These are phyloP conservation scores for Neodiprion virginianus DNA, from an alignment of 1,140 invertebrate genomes.

Conservation along the genomic window DNA sequence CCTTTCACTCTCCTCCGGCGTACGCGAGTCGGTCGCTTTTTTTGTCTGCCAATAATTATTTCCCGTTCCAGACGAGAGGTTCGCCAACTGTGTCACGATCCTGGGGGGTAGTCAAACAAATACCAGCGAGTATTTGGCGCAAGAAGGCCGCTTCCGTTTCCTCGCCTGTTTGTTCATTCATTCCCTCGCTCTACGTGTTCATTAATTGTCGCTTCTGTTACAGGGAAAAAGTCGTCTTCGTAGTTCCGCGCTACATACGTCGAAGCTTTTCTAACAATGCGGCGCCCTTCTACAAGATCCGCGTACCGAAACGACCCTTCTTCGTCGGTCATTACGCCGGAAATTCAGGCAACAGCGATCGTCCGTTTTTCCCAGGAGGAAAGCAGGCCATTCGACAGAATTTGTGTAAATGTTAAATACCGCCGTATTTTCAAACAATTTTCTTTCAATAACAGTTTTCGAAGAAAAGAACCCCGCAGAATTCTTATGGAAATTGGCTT, in stretches of 20 bases:
- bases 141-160: too few species aligned
- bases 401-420: neutral
- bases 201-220: constrained; percentile 9
- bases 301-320: neutral
- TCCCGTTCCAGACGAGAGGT: neutral
- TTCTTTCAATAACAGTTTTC: too few species aligned
- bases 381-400: neutral
- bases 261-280: constrained; percentile 34
- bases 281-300: constrained; percentile 18
- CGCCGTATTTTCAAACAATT: too few species aligned
- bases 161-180: too few species aligned
- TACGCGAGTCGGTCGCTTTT: neutral
- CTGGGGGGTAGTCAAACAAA: neutral
- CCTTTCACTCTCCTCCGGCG: constrained; percentile 1
- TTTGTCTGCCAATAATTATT: neutral
- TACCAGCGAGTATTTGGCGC: too few species aligned
- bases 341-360: neutral
- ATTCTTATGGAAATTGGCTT: too few species aligned
- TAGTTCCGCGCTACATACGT: constrained; percentile 42
- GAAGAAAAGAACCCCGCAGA: too few species aligned
- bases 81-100: constrained; percentile 1
- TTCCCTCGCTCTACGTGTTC: too few species aligned
- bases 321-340: neutral
- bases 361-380: neutral
- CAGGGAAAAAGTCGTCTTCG: constrained; percentile 45